Evolutionary conservation across 2,888 invertebrate genomes (phyloP).

Genomic region (Nezara viridula): DNA sequence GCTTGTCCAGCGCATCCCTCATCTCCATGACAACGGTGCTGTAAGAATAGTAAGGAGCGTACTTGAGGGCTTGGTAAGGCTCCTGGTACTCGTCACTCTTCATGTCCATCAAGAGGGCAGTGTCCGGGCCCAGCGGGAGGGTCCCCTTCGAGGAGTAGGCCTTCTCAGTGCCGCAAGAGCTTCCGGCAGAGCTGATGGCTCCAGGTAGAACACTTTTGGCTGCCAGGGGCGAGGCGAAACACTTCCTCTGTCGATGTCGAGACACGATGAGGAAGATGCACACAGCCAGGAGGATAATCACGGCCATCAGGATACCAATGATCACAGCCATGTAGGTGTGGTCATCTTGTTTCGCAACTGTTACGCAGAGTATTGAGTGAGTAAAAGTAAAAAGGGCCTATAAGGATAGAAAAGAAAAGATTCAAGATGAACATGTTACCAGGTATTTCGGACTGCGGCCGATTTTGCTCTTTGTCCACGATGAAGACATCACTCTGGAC

Average conservation of each 20-base stretch:
- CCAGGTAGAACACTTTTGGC: slow-evolving; percentile 72
- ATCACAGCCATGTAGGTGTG: slow-evolving; percentile 83
- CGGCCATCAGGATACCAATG: slow-evolving; percentile 81
- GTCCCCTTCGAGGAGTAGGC: slow-evolving; percentile 70
- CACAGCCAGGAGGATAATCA: slow-evolving; percentile 80
- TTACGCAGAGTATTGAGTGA: background rate
- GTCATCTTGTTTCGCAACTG: slow-evolving; percentile 80
- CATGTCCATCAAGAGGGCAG: slow-evolving; percentile 70
- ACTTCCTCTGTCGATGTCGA: slow-evolving; percentile 80
- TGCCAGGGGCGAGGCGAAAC: slow-evolving; percentile 80
- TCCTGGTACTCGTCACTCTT: slow-evolving; percentile 75
- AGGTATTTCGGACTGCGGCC: slow-evolving; percentile 68
- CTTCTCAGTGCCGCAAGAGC: slow-evolving; percentile 69
- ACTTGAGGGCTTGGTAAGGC: slow-evolving; percentile 82
- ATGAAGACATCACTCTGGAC: slow-evolving; percentile 66
- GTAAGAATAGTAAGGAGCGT: slow-evolving; percentile 83
- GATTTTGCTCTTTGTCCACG: slow-evolving; percentile 66
- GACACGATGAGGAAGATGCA: slow-evolving; percentile 81
- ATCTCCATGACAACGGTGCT: slow-evolving; percentile 83
- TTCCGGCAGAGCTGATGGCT: slow-evolving; percentile 64
- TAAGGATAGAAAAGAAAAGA: background rate
- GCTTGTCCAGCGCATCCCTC: slow-evolving; percentile 73
- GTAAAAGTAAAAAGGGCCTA: background rate
- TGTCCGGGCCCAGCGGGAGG: slow-evolving; percentile 71
- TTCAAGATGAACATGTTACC: slow-evolving; percentile 61